Conservation (phyloP, 2,797 vertebrate species). For the Spheniscus humboldti region DNA sequence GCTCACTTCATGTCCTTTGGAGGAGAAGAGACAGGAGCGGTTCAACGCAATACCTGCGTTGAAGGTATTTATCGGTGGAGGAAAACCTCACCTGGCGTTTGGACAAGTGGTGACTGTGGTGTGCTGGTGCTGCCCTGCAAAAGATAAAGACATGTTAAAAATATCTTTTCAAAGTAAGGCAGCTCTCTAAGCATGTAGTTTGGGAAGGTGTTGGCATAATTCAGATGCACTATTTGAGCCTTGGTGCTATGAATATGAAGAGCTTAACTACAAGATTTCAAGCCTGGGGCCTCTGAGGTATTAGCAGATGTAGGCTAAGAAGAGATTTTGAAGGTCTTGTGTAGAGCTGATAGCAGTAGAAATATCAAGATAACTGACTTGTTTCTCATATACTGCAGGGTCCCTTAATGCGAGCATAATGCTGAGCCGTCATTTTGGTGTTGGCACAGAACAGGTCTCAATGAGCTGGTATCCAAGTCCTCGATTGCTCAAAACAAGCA, state of each 20-base stretch:
- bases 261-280: background rate
- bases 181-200: background rate
- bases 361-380: background rate
- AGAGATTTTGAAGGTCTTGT: background rate
- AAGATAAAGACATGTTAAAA: background rate
- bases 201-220: background rate
- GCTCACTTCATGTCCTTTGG: background rate
- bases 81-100: constrained; percentile 83
- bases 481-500: background rate
- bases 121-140: constrained; percentile 77
- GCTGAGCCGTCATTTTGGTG: background rate
- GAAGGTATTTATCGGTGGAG: background rate
- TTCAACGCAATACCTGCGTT: background rate
- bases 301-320: constrained; percentile 21
- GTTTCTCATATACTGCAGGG: background rate
- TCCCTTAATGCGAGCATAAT: background rate
- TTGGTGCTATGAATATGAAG: background rate
- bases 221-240: background rate
- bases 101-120: constrained; percentile 78
- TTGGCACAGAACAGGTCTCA: background rate
- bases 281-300: background rate
- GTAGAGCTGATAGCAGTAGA: background rate
- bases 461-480: background rate
- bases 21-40: background rate
- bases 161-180: background rate